A percentile compares a stretch with the other conserved stretches of the same genome.
Evolutionary conservation across 1,140 invertebrate genomes (phyloP).

Genomic region (Lasioglossum albipes): DNA sequence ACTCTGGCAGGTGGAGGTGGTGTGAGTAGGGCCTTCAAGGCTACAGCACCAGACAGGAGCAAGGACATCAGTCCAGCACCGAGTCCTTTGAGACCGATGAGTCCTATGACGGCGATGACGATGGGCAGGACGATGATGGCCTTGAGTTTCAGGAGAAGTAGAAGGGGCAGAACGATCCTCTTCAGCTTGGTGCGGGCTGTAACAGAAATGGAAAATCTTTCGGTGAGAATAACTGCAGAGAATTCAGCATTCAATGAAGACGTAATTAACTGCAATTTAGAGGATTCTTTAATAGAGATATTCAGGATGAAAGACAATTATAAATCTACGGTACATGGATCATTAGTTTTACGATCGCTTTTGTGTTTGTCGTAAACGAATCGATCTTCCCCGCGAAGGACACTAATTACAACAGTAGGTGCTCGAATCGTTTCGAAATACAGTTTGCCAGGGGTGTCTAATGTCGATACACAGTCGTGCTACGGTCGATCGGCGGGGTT

Average conservation of each 20-base stretch:
- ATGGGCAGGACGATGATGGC: slow-evolving; percentile 83
- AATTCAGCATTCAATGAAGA: background rate
- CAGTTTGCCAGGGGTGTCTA: too few relatives aligned
- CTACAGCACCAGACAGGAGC: slow-evolving; percentile 81
- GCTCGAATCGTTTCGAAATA: too few relatives aligned
- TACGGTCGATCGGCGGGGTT: background rate
- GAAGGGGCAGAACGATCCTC: slow-evolving; percentile 82
- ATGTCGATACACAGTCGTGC: too few relatives aligned
- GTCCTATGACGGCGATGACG: slow-evolving; percentile 82
- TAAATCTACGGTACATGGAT: too few relatives aligned
- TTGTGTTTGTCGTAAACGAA: too few relatives aligned
- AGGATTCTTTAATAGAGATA: too few relatives aligned
- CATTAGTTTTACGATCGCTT: too few relatives aligned
- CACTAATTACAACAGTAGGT: too few relatives aligned
- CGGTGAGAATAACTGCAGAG: background rate
- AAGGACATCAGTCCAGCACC: slow-evolving; percentile 83
- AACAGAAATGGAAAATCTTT: slow-evolving; percentile 69
- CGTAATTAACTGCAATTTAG: too few relatives aligned
- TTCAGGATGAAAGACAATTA: too few relatives aligned
- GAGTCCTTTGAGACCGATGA: slow-evolving; percentile 84
- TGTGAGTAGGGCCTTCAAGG: slow-evolving; percentile 79
- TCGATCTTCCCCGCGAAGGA: too few relatives aligned
- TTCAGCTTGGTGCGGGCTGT: slow-evolving; percentile 83
- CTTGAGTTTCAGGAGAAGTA: slow-evolving; percentile 84
- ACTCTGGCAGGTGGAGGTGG: slow-evolving; percentile 75